Evolutionary conservation across 1,140 invertebrate genomes (phyloP), one percentile per base, ranked within the genome.

Genomic region (Octopus bimaculoides): DNA sequence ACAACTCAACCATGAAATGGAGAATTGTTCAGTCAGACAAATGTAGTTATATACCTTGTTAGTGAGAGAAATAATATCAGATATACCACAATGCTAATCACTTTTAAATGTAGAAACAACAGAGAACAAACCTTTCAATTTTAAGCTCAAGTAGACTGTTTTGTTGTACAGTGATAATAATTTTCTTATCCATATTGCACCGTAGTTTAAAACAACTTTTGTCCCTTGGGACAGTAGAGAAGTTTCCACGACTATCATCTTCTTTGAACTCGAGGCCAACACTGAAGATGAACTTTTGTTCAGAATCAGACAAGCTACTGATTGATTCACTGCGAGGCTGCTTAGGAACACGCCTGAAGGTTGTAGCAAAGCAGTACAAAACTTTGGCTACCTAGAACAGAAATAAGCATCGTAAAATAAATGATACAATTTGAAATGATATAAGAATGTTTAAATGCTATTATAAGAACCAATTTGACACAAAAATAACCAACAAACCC

Each of bases 161-260:
- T 91, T 98, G 98, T 83, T 94, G 94, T 61, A 99, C 95, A 56
- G 93, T 95, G 73, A 99, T 93, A 78, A 93, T 94, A n/a, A 99
- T 93, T 89, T 97, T 95, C 87, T 98, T 99, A 85, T 97, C 94
- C 8, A 96, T 92, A 86, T 97, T 96, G 61, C 94, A 94, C 75
- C 96, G 92, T 75, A 99, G 91, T 90, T 98, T 99, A 88, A 99
- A 99, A 81, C 94, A 95, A 84, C 94, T 94, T 82, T 93, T 93
- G 89, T 99, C 97, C 83, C 97, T 94, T 2, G 96, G 95, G 55
- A 98, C 97, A 53, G 94, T 92, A 69, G 92, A 93, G 88, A 93
- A 96, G 82, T 93, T 93, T 74, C 95, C 96, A 93, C 95, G 90
- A 52, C 86, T 87, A 84, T 90, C 89, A 77, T 91, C 90, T 84